A percentile compares a stretch with the other conserved stretches of the same genome.
These are phyloP conservation scores for Caenorhabditis macrosperma DNA, from an alignment of 2,888 invertebrate species.

Conservation along the genomic window DNA sequence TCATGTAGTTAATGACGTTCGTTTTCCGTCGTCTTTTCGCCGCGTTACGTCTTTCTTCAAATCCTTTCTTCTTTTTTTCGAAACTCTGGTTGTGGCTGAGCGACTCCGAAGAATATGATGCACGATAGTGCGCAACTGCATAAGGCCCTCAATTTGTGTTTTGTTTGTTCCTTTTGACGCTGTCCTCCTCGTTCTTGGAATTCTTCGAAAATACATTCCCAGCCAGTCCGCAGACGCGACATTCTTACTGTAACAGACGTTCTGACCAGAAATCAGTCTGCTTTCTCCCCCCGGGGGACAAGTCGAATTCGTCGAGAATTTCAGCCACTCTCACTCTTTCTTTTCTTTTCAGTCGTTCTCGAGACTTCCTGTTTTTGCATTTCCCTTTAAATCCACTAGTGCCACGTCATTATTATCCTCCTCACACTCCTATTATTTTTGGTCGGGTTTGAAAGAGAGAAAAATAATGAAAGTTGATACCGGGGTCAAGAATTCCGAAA, in stretches of 20 bases:
- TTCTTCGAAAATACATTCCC: no score
- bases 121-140: no score
- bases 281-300: background rate
- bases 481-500: conserved; percentile 1
- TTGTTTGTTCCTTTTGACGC: no score
- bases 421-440: background rate
- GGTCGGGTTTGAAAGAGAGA: background rate
- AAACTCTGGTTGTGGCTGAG: no score
- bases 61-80: background rate
- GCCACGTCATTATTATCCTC: conserved; percentile 4
- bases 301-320: background rate
- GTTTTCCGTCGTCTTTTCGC: background rate
- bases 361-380: conserved; percentile 6
- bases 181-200: no score
- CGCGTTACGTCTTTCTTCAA: background rate
- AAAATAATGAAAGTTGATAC: conserved; percentile 5
- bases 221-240: no score
- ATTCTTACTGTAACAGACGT: background rate
- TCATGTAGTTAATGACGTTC: conserved; percentile 30
- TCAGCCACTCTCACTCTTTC: no score
- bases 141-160: no score
- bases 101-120: no score
- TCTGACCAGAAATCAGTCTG: conserved; percentile 7
- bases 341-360: conserved; percentile 5
- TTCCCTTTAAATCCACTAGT: background rate